Conservation (phyloP, 2,113 vertebrate genomes). For the Pelmatolapia mariae region DNA sequence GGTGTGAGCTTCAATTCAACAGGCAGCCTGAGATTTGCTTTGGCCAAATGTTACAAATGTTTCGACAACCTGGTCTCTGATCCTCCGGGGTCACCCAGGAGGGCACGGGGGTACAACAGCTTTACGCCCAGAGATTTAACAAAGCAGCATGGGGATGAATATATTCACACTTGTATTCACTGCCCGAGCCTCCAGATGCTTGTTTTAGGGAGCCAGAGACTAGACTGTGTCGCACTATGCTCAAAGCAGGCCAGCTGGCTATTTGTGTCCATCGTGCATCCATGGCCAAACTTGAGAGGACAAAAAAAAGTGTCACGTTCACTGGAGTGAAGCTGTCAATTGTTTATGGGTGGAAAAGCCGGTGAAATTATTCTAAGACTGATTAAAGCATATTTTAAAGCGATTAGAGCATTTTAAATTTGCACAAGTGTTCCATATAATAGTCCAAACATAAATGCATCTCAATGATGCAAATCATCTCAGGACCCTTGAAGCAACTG, state of each 20-base stretch:
- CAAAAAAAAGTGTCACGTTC: slow-evolving; percentile 26
- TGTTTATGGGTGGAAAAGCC: not conserved
- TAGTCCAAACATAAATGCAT: not conserved
- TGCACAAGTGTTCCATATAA: not conserved
- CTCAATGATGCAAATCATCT: not conserved
- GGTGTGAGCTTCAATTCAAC: slow-evolving; percentile 67
- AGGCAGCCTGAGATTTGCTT: slow-evolving; percentile 72
- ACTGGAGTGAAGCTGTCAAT: slow-evolving; percentile 7
- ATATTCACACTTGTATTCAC: slow-evolving; percentile 64
- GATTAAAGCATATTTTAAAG: not conserved
- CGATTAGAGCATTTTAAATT: not conserved
- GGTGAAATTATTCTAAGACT: not conserved
- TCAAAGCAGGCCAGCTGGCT: slow-evolving; percentile 43
- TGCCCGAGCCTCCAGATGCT: slow-evolving; percentile 56
- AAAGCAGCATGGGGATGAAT: slow-evolving; percentile 70
- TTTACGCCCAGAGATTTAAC: slow-evolving; percentile 60
- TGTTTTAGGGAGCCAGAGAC: slow-evolving; percentile 45
- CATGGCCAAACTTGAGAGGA: not conserved
- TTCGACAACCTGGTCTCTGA: slow-evolving; percentile 81
- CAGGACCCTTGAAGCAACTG: not conserved
- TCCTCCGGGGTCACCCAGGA: slow-evolving; percentile 67
- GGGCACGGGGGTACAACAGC: slow-evolving; percentile 52
- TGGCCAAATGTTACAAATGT: slow-evolving; percentile 84
- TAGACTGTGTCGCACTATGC: not conserved
- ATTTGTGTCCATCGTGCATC: not conserved